Evolutionary conservation across 2,888 invertebrate genomes (phyloP).

Genomic region (Aleiodes testaceus): DNA sequence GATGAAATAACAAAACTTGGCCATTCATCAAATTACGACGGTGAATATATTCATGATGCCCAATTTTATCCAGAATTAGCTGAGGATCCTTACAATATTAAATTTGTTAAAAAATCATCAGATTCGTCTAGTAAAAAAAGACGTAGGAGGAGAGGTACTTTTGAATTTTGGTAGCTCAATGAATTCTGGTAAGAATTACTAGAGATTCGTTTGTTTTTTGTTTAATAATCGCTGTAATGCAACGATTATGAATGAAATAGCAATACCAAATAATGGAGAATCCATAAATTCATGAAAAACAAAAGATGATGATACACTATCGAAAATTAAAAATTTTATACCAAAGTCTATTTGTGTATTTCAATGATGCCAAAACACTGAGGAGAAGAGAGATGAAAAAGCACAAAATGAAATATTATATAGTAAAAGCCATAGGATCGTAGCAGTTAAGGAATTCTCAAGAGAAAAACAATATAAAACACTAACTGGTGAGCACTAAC

Average conservation of each 20-base stretch:
- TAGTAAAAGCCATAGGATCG: constrained; percentile 58
- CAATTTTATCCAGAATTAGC: constrained; percentile 93
- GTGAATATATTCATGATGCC: constrained; percentile 93
- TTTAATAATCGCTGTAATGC: constrained; percentile 34
- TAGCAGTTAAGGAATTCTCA: constrained; percentile 56
- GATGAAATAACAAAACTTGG: constrained; percentile 92
- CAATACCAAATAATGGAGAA: constrained; percentile 44
- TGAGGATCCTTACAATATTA: constrained; percentile 96
- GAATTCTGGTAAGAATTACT: constrained; percentile 65
- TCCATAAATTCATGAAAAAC: constrained; percentile 46
- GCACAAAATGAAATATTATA: constrained; percentile 63
- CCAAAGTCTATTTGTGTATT: constrained; percentile 81
- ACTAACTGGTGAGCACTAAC: neutral
- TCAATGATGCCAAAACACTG: constrained; percentile 77
- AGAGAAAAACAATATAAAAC: neutral
- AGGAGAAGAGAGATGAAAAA: constrained; percentile 45
- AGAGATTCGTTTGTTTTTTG: constrained; percentile 1
- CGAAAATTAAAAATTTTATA: constrained; percentile 72
- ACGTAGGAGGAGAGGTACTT: constrained; percentile 80
- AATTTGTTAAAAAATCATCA: constrained; percentile 89
- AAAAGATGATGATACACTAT: constrained; percentile 74
- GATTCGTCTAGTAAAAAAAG: constrained; percentile 80
- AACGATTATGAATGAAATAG: constrained; percentile 18
- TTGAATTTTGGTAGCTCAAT: constrained; percentile 75
- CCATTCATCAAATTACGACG: constrained; percentile 89